Conservation (phyloP, 1,140 invertebrate species). For the Tetramorium parvispinum region DNA sequence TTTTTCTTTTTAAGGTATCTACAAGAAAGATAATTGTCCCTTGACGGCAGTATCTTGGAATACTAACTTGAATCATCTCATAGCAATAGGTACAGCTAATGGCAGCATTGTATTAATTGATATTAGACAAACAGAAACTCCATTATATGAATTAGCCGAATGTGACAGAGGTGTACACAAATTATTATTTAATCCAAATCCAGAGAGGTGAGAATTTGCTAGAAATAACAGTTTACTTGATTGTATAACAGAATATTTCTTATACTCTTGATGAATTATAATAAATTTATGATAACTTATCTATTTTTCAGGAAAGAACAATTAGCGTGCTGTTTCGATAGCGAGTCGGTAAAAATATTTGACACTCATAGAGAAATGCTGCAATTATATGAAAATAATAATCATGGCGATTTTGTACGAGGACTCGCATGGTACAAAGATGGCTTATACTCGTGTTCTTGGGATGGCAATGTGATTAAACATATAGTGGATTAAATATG, state of each 20-base stretch:
- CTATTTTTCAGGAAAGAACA: constrained; percentile 72
- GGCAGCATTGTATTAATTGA: constrained; percentile 79
- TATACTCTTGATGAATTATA: not conserved
- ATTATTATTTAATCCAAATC: constrained; percentile 79
- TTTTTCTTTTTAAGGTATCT: constrained; percentile 72
- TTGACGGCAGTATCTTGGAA: constrained; percentile 79
- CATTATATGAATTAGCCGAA: constrained; percentile 58
- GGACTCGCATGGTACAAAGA: constrained; percentile 81
- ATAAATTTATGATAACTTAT: not conserved
- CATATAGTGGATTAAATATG: constrained; percentile 73
- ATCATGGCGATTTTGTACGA: constrained; percentile 81
- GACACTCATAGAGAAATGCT: constrained; percentile 70
- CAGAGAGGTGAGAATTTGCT: constrained; percentile 73
- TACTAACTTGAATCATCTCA: constrained; percentile 71
- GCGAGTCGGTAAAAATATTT: constrained; percentile 77
- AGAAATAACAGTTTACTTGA: constrained; percentile 20
- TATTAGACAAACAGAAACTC: constrained; percentile 69
- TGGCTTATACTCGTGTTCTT: constrained; percentile 81
- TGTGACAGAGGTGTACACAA: constrained; percentile 76
- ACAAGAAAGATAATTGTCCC: constrained; percentile 68
- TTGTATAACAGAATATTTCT: not conserved
- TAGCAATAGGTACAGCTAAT: constrained; percentile 78
- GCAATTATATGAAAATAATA: constrained; percentile 72
- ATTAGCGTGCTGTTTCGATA: constrained; percentile 80
- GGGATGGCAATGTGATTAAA: constrained; percentile 80